Conservation (phyloP, 2,113 vertebrate genomes). For the Lynx canadensis region DNA sequence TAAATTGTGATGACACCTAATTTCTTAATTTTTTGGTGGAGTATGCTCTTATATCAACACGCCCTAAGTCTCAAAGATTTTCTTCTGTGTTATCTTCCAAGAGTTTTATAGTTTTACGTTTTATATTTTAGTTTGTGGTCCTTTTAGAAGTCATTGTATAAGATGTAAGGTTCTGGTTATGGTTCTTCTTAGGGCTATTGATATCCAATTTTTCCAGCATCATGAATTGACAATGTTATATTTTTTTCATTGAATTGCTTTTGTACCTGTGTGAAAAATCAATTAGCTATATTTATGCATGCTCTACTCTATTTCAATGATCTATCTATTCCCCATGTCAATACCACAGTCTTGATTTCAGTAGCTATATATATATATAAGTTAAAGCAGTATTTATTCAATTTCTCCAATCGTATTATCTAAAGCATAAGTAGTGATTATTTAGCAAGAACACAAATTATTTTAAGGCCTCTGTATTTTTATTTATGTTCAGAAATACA, state of each 20-base stretch:
- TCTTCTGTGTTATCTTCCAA: not conserved
- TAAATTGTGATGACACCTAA: not conserved
- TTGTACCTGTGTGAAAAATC: not conserved
- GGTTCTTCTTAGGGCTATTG: not conserved
- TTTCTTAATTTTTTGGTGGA: not conserved
- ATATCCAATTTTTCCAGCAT: not conserved
- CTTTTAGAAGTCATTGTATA: not conserved
- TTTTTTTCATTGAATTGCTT: not conserved
- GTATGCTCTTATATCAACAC: not conserved
- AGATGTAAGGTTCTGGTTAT: not conserved
- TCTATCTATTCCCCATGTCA: not conserved
- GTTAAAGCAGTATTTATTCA: conserved; percentile 73
- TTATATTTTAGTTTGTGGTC: not conserved
- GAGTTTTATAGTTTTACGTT: not conserved
- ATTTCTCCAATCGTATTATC: conserved; percentile 30
- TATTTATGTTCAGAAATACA: conserved; percentile 58
- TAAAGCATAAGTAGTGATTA: conserved; percentile 78
- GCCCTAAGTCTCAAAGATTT: not conserved
- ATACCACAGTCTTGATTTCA: not conserved
- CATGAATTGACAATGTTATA: not conserved
- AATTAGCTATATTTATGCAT: not conserved
- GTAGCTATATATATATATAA: not conserved
- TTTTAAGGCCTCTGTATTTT: not conserved
- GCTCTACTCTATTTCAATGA: not conserved
- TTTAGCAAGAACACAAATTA: conserved; percentile 20